Evolutionary conservation across 2,888 invertebrate genomes (phyloP).

Genomic region (Tiliacea aurago): DNA sequence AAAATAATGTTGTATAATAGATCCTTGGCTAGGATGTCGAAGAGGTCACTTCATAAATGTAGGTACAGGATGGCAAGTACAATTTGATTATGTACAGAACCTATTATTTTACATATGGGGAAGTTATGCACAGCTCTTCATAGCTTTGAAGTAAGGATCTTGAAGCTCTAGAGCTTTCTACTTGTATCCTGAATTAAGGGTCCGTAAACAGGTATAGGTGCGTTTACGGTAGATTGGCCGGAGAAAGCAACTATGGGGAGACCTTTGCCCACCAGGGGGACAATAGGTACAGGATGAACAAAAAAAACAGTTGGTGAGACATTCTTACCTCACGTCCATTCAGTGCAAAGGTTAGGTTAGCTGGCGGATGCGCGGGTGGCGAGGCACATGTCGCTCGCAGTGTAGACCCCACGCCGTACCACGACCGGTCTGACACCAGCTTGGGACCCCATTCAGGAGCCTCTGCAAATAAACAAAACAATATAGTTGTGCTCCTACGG

Average conservation of each 20-base stretch:
- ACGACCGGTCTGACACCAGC: constrained; percentile 92
- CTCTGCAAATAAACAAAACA: constrained; percentile 82
- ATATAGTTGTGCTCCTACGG: not conserved
- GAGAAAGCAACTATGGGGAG: too few species aligned
- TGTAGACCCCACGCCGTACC: constrained; percentile 93
- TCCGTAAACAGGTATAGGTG: too few species aligned
- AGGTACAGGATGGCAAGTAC: too few species aligned
- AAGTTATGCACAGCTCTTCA: not conserved
- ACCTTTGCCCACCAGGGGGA: too few species aligned
- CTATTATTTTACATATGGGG: not conserved
- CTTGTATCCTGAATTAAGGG: too few species aligned
- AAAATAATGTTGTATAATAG: too few species aligned
- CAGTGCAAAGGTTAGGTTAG: constrained; percentile 93
- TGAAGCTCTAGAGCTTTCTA: not conserved
- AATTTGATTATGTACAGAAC: not conserved
- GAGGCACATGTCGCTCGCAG: constrained; percentile 93
- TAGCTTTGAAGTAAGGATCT: not conserved
- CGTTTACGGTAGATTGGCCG: too few species aligned
- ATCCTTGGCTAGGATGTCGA: too few species aligned
- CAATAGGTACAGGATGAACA: too few species aligned
- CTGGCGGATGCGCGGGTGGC: constrained; percentile 92
- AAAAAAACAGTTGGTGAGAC: not conserved
- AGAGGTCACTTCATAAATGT: not conserved
- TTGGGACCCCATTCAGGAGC: constrained; percentile 92
- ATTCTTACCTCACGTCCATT: constrained; percentile 91